A percentile compares a stretch with the other conserved stretches of the same genome.
phyloP scores from a whole-genome alignment of 2,888 invertebrate species.

The Tachina lurida region DNA sequence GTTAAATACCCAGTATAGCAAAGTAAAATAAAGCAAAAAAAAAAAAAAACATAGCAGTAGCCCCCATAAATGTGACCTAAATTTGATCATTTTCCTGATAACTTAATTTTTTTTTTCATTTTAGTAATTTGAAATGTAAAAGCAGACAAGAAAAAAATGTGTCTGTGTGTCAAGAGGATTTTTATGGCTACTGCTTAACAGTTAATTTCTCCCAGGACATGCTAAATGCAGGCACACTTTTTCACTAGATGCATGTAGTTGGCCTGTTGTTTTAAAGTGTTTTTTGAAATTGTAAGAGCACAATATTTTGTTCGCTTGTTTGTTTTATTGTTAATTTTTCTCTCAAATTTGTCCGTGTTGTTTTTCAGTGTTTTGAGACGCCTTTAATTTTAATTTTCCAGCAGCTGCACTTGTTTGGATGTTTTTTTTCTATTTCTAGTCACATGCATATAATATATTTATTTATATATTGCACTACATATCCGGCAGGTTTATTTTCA shows the following conservation, averaged over 20 bases:
- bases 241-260: not conserved
- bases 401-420: conserved; percentile 69
- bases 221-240: conserved; percentile 20
- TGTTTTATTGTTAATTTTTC: conserved; percentile 50
- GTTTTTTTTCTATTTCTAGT: conserved; percentile 1
- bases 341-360: not conserved
- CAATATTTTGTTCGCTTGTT: conserved; percentile 9
- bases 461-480: conserved; percentile 43
- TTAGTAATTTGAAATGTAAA: conserved; percentile 21
- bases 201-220: conserved; percentile 47
- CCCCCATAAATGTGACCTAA: conserved; percentile 71
- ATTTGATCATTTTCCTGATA: conserved; percentile 69
- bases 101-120: conserved; percentile 64
- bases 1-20: conserved; percentile 7
- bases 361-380: conserved; percentile 50
- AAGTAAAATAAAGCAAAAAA: not conserved
- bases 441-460: conserved; percentile 27
- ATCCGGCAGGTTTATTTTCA: conserved; percentile 70
- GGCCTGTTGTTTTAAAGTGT: not conserved
- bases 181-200: conserved; percentile 67
- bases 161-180: conserved; percentile 70
- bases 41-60: conserved; percentile 16
- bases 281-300: conserved; percentile 1
- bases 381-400: conserved; percentile 68
- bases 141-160: conserved; percentile 26